Conservation (phyloP, 2,888 invertebrate genomes). For the Gisinianus flammeolus region DNA sequence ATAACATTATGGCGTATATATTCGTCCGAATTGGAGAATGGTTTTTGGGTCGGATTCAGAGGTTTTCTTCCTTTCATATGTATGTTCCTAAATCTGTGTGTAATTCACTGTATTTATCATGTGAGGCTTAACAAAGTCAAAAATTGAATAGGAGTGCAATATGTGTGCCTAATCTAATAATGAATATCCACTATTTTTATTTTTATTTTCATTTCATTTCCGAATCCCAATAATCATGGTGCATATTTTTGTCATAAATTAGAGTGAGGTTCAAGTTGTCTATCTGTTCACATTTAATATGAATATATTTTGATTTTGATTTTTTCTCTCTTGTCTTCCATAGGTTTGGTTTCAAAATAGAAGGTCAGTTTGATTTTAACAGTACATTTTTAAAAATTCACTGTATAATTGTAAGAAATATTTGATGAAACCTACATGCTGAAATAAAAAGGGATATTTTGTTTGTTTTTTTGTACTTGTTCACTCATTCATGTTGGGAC, state of each 20-base stretch:
- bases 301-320: background rate
- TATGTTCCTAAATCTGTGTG: background rate
- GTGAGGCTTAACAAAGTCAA: conserved; percentile 8
- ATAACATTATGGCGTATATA: conserved; percentile 12
- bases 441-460: too few species aligned
- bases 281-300: background rate
- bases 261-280: background rate
- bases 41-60: background rate
- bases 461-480: background rate
- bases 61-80: background rate
- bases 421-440: too few species aligned
- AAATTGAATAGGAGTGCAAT: background rate
- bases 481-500: background rate
- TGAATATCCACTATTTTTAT: background rate
- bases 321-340: conserved; percentile 60
- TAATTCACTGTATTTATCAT: background rate
- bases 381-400: conserved; percentile 64
- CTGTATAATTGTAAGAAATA: background rate
- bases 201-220: background rate
- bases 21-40: background rate
- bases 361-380: conserved; percentile 97
- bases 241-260: background rate
- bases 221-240: background rate
- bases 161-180: background rate
- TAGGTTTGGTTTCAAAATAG: conserved; percentile 99